phyloP scores from a whole-genome alignment of 2,888 invertebrate genomes.

The Harmothoe impar region DNA sequence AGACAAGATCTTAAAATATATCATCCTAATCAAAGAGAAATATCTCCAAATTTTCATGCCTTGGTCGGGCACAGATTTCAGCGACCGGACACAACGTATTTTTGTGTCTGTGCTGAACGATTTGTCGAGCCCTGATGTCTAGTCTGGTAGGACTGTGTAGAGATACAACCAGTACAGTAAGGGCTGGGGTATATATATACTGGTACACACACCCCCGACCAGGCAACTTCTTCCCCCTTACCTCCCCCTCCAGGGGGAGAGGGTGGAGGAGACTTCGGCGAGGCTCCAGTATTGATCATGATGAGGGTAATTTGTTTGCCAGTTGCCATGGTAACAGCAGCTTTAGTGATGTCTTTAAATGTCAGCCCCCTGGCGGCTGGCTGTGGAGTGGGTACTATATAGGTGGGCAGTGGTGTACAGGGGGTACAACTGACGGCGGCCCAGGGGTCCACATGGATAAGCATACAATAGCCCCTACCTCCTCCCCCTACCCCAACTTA shows the following conservation, averaged over 20 bases:
- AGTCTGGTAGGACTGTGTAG: too few relatives aligned
- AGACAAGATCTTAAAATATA: too few relatives aligned
- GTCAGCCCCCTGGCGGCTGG: neutral
- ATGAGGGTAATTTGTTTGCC: slow-evolving; percentile 60
- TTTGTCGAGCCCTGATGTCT: too few relatives aligned
- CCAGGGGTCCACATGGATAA: too few relatives aligned
- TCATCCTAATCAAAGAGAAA: too few relatives aligned
- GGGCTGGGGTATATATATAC: too few relatives aligned
- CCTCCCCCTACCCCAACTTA: neutral
- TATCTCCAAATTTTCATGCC: too few relatives aligned
- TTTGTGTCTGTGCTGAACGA: too few relatives aligned
- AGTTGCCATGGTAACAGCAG: slow-evolving; percentile 58
- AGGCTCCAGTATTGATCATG: slow-evolving; percentile 50
- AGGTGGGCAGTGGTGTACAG: neutral
- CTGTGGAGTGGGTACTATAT: neutral
- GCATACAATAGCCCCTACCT: neutral
- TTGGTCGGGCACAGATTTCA: too few relatives aligned
- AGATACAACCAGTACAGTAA: too few relatives aligned
- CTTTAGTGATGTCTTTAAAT: slow-evolving; percentile 50
- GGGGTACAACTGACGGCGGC: neutral
- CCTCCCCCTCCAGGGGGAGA: neutral
- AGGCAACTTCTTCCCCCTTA: neutral
- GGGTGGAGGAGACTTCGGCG: neutral
- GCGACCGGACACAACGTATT: too few relatives aligned
- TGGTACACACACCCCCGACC: neutral